Base-by-base conservation (phyloP, 35 echinoderm and acorn worm genomes). In the Apostichopus californicus region DNA sequence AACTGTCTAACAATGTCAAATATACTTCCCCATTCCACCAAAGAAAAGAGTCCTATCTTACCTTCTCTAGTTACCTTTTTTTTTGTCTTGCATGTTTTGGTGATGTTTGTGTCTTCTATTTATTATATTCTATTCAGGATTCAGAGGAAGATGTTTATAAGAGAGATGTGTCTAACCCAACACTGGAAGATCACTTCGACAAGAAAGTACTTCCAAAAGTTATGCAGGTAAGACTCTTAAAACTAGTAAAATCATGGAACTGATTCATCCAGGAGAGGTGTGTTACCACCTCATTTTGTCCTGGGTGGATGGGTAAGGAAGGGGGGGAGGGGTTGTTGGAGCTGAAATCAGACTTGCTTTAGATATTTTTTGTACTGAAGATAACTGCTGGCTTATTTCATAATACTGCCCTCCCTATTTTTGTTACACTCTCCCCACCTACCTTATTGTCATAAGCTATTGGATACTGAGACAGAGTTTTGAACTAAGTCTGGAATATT, bases 111-210 rank as follows among this genome's bases (percentile, higher is more conserved):
- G 18, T 21, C 8, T 78, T 78, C 17, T 25, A 87, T 5, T 72
- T 78, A 23, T 77, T 57, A 3, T 73, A 71, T 46, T 8, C 64
- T 77, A 13, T 83, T 5, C 63, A 98, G 96, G 93, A 98, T 84
- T 64, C 95, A 77, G 96, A 98, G 26, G 86, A 92, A 28, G 90
- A 91, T 64, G 79, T 95, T 13, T 92, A 92, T 21, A 95, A 92
- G 78, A 72, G 94, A 90, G 96, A 98, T 79, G 94, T 95, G 11
- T 95, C 96, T 24, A 91, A 92, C 21, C 91, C 96, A 28, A 98
- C 96, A 5, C 86, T 98, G 61, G 96, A 98, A 81, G 96, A 98
- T 87, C 96, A 98, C 92, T 98, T 98, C 92, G 96, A 98, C 75
- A 98, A 98, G 90, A 95, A 94, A 14, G 94, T 98, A 46, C 78